Evolutionary conservation across 1,140 invertebrate species (phyloP), one percentile per base, ranked within the genome.

Genomic region (Akabosia matsudoensis): DNA sequence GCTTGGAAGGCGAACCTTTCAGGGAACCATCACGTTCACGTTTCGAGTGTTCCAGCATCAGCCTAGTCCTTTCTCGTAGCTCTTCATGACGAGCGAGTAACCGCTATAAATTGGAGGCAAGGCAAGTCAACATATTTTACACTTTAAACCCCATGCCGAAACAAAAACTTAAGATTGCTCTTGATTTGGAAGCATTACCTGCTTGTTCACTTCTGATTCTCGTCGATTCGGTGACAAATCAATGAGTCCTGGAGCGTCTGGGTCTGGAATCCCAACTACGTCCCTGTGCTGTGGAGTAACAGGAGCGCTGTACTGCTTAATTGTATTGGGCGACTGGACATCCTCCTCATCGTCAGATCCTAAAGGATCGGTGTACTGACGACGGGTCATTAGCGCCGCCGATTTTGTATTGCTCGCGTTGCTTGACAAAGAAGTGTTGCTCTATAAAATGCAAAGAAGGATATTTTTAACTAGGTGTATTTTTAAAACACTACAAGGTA

Each of bases 301-400:
- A 18, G 80, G 78, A 33, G 71, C 79, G 64, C 77, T 76, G 61
- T 67, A 67, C 22, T 67, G 61, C 61, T 67, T 67, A 67, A 67
- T 67, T 28, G 61, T 67, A 77, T 70, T 77, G 72, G 76, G 78
- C 79, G 70, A 61, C 10, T 77, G 56, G 13, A 30, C 24, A 28
- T 93, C 91, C 72, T 94, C 93, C 81, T 96, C 94, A 33, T 95
- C 93, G 83, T 96, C 93, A 67, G 93, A 95, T 64, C 93, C 94
- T 86, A 96, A 95, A 1, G 94, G 94, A 87, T 96, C 94, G 18
- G 91, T 91, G 74, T 94, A 87, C 85, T 96, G 92, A 74, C 93
- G 90, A 77, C 92, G 88, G 1, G 93, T 94, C 93, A 95, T 95
- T 80, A 95, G 85, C 80, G 78, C 73, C 1, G 82, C 52, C n/a